Base-by-base conservation (phyloP, 2,797 vertebrate species). In the Lepidocolaptes lacrymiger region DNA sequence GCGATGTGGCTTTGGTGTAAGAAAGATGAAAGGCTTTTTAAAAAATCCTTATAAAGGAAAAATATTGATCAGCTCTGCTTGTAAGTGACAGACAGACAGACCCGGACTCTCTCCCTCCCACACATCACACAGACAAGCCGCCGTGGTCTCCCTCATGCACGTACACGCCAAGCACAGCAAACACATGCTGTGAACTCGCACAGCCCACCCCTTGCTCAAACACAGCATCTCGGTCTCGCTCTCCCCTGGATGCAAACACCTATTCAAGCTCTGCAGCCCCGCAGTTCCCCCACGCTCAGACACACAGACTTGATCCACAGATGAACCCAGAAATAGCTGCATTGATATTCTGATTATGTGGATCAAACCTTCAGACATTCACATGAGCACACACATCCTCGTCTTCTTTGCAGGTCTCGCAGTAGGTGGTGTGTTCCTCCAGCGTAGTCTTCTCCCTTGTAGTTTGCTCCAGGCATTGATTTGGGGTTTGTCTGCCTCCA, bases 401-500 rank as follows among this genome's bases (percentile, higher is more conserved):
- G 26, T 16, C 58, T 21, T 37, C 86, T 72, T 75, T 23, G 69
- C 91, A 49, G 79, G 55, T 83, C 77, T 95, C 13, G 23, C 54
- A 17, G 79, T 58, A 78, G 67, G 71, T 61, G 85, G 75, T 86
- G 93, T 61, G 30, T 2, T 67, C 58, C 58, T 37, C 43, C 61
- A 19, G 71, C 7, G 9, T 9, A 43, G 59, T 56, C 59, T 87
- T 85, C 44, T 95, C 66, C 44, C 17, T 92, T 49, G n/a, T 58
- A 87, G 85, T 89, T 84, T 61, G 73, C 81, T 93, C 91, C 93
- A 88, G 93, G 85, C 95, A 96, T 97, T 89, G 97, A 97, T 97
- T 93, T 94, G 91, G 93, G 96, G 96, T 91, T 93, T 80, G 46
- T 87, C 96, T 95, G 96, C 88, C 91, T 97, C 91, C 89, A 68